phyloP scores from a whole-genome alignment of 2,888 invertebrate genomes.

The Adela reaumurella region DNA sequence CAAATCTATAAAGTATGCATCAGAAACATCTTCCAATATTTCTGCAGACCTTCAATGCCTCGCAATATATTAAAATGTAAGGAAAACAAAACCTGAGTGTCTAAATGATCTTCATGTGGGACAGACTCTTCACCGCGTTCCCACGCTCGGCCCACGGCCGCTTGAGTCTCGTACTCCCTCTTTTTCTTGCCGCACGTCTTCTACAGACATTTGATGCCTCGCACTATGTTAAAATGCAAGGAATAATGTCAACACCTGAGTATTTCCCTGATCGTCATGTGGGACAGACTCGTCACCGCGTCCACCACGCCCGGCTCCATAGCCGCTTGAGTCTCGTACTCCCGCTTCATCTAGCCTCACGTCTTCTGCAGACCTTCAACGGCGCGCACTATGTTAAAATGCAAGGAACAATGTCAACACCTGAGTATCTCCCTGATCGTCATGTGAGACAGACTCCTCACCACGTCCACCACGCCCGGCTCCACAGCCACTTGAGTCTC shows the following conservation, averaged over 20 bases:
- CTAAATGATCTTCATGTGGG: too few species aligned
- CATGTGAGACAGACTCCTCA: slow-evolving; percentile 65
- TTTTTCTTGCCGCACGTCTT: slow-evolving; percentile 69
- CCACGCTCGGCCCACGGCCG: too few species aligned
- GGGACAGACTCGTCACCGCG: slow-evolving; percentile 62
- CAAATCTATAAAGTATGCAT: too few species aligned
- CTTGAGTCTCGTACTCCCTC: slow-evolving; percentile 47
- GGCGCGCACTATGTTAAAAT: slow-evolving; percentile 62
- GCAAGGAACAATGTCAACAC: too few species aligned
- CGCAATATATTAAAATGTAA: too few species aligned
- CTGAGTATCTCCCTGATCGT: slow-evolving; percentile 76
- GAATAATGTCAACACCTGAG: slow-evolving; percentile 57
- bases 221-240: slow-evolving; percentile 63
- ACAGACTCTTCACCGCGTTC: too few species aligned
- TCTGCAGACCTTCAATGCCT: too few species aligned
- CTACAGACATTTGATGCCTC: slow-evolving; percentile 71
- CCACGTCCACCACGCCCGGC: slow-evolving; percentile 57
- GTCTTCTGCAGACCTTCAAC: slow-evolving; percentile 69
- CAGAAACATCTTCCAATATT: too few species aligned
- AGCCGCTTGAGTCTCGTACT: slow-evolving; percentile 37
- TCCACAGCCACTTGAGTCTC: slow-evolving; percentile 37
- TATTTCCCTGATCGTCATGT: slow-evolving; percentile 74
- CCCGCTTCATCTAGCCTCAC: slow-evolving; percentile 71
- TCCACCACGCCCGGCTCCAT: slow-evolving; percentile 55
- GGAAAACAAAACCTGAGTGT: too few species aligned